Evolutionary conservation across 2,888 invertebrate species (phyloP).

Genomic region (Agapostemon virescens): DNA sequence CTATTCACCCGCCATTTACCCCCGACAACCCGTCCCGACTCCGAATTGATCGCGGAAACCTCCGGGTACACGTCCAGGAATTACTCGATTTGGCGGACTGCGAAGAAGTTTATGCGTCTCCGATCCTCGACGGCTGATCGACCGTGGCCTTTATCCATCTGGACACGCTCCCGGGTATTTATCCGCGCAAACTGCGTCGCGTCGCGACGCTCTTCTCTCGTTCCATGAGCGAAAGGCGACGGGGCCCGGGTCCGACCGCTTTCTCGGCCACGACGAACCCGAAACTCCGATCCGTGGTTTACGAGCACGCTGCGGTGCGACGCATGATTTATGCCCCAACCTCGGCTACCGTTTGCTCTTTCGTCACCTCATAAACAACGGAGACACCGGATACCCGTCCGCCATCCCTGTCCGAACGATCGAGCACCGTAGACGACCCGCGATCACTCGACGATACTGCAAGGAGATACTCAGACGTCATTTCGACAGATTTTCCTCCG

Average conservation of each 20-base stretch:
- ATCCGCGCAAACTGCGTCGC: not conserved
- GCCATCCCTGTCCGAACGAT: conserved; percentile 33
- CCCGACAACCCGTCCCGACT: conserved; percentile 31
- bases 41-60: conserved; percentile 49
- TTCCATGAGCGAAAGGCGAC: not conserved
- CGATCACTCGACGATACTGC: not conserved
- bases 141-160: conserved; percentile 31
- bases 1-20: conserved; percentile 51
- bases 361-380: conserved; percentile 40
- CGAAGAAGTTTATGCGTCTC: conserved; percentile 36
- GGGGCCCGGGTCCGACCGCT: not conserved
- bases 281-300: conserved; percentile 17
- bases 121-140: conserved; percentile 43
- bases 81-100: conserved; percentile 47
- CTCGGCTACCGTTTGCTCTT: conserved; percentile 20
- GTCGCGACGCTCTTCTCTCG: not conserved
- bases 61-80: conserved; percentile 23
- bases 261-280: not conserved
- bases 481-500: not conserved
- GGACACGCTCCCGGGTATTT: not conserved
- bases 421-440: conserved; percentile 31
- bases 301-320: conserved; percentile 14
- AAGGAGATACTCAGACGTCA: not conserved
- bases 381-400: conserved; percentile 12
- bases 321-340: conserved; percentile 2